phyloP scores from a whole-genome alignment of 2,888 invertebrate genomes.

The Pachydiplax longipennis region DNA sequence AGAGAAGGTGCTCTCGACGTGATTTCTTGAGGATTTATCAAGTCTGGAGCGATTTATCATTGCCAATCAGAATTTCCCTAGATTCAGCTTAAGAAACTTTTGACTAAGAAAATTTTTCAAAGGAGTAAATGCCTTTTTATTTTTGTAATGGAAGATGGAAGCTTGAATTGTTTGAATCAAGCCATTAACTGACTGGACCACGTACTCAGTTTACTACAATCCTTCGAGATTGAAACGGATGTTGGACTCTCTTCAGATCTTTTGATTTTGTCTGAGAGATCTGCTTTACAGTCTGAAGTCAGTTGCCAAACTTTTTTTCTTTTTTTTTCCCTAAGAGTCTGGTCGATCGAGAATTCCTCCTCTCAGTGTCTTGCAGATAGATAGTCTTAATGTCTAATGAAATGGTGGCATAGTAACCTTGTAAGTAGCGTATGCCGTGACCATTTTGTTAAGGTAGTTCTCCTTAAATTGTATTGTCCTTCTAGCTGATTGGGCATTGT shows the following conservation, averaged over 20 bases:
- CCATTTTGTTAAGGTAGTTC: slow-evolving; percentile 8
- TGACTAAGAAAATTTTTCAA: slow-evolving; percentile 4
- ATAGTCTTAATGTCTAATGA: neutral
- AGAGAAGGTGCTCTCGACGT: neutral
- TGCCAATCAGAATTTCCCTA: slow-evolving; percentile 18
- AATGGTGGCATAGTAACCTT: neutral
- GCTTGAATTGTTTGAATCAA: slow-evolving; percentile 7
- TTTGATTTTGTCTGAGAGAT: neutral
- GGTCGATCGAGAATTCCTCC: neutral
- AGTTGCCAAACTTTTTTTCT: neutral
- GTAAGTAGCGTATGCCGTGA: neutral
- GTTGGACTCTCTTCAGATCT: neutral
- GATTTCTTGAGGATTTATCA: neutral
- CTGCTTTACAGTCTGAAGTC: neutral
- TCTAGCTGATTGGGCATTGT: slow-evolving; percentile 7
- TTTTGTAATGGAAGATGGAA: slow-evolving; percentile 13
- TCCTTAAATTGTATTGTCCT: neutral
- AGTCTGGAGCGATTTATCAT: neutral
- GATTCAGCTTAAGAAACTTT: slow-evolving; percentile 13
- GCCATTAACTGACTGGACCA: neutral
- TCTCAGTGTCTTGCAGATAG: neutral
- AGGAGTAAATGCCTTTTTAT: slow-evolving; percentile 24
- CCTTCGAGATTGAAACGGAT: neutral
- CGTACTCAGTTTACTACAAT: slow-evolving; percentile 12
- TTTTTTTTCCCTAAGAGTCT: neutral